These are phyloP conservation scores for Atta colombica DNA, from an alignment of 1,140 invertebrate species.

Conservation along the genomic window DNA sequence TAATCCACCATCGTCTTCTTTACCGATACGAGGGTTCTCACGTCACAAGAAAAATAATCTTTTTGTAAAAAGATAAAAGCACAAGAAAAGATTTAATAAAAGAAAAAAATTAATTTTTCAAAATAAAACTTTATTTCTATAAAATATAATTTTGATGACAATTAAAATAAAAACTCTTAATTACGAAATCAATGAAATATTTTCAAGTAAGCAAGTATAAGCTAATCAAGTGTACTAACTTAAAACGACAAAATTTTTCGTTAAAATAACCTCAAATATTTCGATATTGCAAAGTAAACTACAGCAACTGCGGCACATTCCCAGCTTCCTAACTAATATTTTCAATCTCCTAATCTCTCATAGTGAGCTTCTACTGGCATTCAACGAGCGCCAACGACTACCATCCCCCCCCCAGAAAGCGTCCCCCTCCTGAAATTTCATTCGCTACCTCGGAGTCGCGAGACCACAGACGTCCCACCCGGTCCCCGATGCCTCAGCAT, in stretches of 20 bases:
- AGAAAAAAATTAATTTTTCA: neutral
- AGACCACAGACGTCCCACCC: conserved; percentile 54
- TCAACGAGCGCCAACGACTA: conserved; percentile 48
- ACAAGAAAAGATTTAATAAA: neutral
- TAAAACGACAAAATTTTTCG: neutral
- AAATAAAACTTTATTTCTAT: neutral
- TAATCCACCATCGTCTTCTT: conserved; percentile 71
- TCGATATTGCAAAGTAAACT: conserved; percentile 5
- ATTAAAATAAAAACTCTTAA: conserved; percentile 1
- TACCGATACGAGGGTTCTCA: conserved; percentile 5
- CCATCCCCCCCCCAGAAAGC: conserved; percentile 29
- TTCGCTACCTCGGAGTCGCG: conserved; percentile 59
- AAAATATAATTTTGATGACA: neutral
- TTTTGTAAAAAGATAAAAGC: neutral
- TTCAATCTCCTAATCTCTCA: conserved; percentile 51
- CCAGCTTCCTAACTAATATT: conserved; percentile 47
- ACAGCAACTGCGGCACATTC: neutral
- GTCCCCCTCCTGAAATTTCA: conserved; percentile 60
- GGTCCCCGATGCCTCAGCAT: conserved; percentile 67
- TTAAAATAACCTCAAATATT: neutral
- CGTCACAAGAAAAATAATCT: conserved; percentile 27
- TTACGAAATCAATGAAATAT: neutral
- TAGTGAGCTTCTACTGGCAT: conserved; percentile 38
- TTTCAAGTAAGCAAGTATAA: neutral
- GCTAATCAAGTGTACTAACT: neutral